These are phyloP conservation scores for Drosophila pectinifera DNA, from an alignment of 1,140 invertebrate genomes.

Conservation along the genomic window DNA sequence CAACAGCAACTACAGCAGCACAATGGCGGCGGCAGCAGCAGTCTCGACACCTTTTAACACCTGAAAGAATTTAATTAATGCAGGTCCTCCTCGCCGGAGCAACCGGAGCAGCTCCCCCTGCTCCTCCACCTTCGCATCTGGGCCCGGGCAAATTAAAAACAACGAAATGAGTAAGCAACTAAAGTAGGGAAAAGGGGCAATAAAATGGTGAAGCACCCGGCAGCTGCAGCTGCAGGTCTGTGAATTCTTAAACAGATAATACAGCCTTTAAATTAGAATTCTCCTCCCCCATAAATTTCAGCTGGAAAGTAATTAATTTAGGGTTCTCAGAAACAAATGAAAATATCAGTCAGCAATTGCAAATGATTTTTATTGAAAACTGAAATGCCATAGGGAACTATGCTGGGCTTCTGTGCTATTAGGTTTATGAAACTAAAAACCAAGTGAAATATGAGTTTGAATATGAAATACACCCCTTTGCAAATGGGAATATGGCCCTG, in stretches of 20 bases:
- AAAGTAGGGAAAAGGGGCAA: constrained; percentile 22
- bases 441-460: too few species aligned
- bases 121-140: constrained; percentile 10
- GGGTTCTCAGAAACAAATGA: not conserved
- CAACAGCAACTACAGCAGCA: too few species aligned
- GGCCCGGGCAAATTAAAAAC: constrained; percentile 72
- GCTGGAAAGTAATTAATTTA: constrained; percentile 24
- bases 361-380: not conserved
- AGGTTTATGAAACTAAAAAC: not conserved
- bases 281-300: not conserved
- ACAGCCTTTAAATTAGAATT: constrained; percentile 2
- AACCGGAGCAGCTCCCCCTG: constrained; percentile 13
- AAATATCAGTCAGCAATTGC: not conserved
- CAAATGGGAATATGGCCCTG: too few species aligned
- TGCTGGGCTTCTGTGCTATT: not conserved
- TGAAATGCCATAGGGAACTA: not conserved
- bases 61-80: constrained; percentile 79
- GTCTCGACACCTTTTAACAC: constrained; percentile 50
- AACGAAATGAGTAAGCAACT: constrained; percentile 38
- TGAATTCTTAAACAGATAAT: constrained; percentile 12
- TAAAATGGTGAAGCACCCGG: constrained; percentile 27
- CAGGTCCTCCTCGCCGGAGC: constrained; percentile 44
- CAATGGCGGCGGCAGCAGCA: constrained; percentile 25
- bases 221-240: constrained; percentile 8
- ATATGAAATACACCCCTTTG: too few species aligned